Conservation (phyloP, 1,140 invertebrate species). For the Drosophila eugracilis region DNA sequence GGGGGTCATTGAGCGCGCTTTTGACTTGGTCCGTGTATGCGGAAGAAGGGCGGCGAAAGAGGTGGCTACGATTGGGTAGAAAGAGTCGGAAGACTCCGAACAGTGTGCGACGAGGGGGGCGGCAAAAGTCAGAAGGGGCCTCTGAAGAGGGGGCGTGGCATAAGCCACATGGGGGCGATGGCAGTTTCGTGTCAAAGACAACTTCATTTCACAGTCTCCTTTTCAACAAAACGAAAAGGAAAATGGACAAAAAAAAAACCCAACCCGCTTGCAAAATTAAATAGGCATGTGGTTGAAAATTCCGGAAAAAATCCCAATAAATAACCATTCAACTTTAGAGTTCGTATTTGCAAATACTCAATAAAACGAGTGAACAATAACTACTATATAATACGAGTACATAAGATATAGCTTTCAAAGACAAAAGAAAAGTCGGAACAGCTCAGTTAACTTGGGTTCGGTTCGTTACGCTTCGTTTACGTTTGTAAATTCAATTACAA, state of each 20-base stretch:
- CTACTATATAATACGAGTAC: too few species aligned
- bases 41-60: background rate
- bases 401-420: background rate
- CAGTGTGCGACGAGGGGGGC: too few species aligned
- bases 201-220: conserved; percentile 58
- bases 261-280: conserved; percentile 1
- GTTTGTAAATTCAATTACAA: conserved; percentile 31
- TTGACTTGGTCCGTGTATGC: conserved; percentile 21
- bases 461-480: conserved; percentile 41
- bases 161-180: conserved; percentile 38
- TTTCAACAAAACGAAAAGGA: background rate
- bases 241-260: background rate
- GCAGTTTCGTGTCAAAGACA: conserved; percentile 62
- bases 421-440: conserved; percentile 1
- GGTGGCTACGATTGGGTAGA: background rate
- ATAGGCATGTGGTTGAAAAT: background rate
- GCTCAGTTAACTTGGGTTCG: conserved; percentile 22
- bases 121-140: too few species aligned
- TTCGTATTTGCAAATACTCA: background rate
- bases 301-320: background rate
- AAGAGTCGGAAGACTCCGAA: background rate
- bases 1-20: conserved; percentile 56
- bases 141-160: conserved; percentile 27
- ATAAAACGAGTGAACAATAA: background rate
- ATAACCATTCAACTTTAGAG: background rate